A percentile compares a stretch with the other conserved stretches of the same genome.
phyloP scores from a whole-genome alignment of 2,113 vertebrate species.

The Microtus oregoni region DNA sequence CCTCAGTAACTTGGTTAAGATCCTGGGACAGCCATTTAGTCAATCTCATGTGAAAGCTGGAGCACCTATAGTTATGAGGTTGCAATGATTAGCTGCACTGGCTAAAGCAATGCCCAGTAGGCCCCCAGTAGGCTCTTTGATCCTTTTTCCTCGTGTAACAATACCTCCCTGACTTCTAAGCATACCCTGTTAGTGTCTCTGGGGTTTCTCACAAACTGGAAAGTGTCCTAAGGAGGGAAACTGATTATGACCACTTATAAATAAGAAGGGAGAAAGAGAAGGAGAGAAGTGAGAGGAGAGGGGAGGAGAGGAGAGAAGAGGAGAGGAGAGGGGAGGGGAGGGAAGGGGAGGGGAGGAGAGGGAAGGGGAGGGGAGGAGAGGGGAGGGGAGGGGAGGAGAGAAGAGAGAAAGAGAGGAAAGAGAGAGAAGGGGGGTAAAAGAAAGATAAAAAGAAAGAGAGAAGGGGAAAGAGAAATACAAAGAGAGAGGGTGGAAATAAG shows the following conservation, averaged over 20 bases:
- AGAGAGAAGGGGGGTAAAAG: too few species aligned
- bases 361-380: too few species aligned
- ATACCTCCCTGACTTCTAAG: neutral
- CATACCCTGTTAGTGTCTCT: neutral
- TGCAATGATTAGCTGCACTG: neutral
- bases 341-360: too few species aligned
- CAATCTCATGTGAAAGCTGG: neutral
- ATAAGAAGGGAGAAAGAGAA: neutral
- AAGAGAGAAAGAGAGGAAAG: too few species aligned
- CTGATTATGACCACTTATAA: too few species aligned
- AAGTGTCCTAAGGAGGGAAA: neutral
- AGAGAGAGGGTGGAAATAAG: neutral
- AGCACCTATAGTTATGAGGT: neutral
- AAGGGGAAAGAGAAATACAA: neutral
- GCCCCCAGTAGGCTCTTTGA: too few species aligned
- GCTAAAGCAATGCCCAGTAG: neutral
- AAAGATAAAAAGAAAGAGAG: neutral
- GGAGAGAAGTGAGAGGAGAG: neutral
- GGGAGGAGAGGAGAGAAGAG: neutral
- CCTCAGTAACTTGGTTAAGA: neutral
- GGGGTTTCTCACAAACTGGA: neutral
- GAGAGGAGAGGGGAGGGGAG: neutral
- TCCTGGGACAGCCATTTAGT: neutral
- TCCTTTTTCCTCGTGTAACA: neutral
- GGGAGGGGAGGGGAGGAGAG: too few species aligned